phyloP scores from a whole-genome alignment of 2,113 vertebrate species.

The Hepsetus odoe region DNA sequence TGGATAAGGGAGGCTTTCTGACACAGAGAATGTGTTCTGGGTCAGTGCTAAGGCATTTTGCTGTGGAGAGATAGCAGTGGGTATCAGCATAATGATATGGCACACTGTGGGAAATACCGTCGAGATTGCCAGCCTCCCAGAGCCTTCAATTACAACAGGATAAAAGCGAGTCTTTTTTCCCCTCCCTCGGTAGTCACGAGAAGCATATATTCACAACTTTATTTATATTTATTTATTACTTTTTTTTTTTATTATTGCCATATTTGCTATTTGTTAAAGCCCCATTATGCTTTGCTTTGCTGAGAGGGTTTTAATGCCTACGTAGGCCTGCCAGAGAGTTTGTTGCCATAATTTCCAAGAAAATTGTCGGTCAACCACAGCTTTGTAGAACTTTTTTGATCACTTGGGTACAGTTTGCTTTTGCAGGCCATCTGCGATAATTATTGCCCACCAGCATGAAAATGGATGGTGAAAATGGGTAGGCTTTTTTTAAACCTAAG shows the following conservation, averaged over 20 bases:
- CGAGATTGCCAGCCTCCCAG: conserved; percentile 54
- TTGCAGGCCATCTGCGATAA: background rate
- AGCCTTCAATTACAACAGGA: conserved; percentile 52
- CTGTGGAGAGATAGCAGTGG: conserved; percentile 51
- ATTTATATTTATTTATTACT: no score
- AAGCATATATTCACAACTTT: background rate
- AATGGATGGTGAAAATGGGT: background rate
- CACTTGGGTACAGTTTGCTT: no score
- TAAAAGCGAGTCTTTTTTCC: conserved; percentile 34
- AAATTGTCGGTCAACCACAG: background rate
- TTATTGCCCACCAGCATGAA: background rate
- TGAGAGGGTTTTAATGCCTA: background rate
- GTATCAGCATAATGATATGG: conserved; percentile 56
- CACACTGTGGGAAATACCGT: conserved; percentile 56
- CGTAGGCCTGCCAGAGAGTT: background rate
- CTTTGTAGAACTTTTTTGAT: background rate
- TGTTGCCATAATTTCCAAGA: background rate
- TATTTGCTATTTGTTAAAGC: conserved; percentile 18
- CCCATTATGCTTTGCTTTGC: background rate
- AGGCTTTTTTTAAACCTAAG: background rate
- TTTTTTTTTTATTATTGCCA: background rate
- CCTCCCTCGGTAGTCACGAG: background rate
- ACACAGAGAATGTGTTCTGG: conserved; percentile 57
- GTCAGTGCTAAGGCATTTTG: conserved; percentile 55
- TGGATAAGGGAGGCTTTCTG: conserved; percentile 54